These are phyloP conservation scores for Enhydra lutris DNA, from an alignment of 2,113 vertebrate genomes.

Conservation along the genomic window DNA sequence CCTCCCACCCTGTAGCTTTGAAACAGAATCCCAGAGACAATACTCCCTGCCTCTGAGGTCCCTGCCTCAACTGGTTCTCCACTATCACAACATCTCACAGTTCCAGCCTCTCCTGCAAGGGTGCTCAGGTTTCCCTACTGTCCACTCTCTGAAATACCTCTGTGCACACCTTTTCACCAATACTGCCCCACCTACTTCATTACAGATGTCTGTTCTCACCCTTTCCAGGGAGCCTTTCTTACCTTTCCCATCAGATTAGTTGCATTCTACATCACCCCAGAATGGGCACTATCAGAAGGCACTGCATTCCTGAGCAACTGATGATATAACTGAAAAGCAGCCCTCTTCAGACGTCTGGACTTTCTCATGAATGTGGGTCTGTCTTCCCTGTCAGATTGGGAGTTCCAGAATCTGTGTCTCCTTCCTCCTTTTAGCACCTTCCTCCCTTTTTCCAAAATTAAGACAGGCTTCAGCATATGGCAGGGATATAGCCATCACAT, in stretches of 20 bases:
- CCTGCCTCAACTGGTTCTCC: background rate
- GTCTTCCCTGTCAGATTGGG: background rate
- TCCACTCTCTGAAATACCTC: background rate
- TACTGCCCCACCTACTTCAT: background rate
- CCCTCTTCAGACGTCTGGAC: background rate
- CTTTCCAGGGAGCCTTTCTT: background rate
- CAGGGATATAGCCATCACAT: background rate
- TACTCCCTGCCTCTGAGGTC: background rate
- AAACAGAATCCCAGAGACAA: background rate
- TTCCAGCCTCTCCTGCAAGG: background rate
- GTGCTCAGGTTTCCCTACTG: background rate
- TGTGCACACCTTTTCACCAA: background rate
- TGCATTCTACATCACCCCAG: background rate
- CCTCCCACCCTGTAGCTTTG: background rate
- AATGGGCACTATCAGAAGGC: background rate
- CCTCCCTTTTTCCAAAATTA: background rate
- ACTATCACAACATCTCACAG: background rate
- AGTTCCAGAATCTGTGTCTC: background rate
- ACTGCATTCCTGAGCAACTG: background rate
- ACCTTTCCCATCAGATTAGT: background rate
- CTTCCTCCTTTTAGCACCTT: background rate
- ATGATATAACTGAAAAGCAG: background rate
- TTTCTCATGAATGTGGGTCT: background rate
- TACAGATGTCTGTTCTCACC: background rate
- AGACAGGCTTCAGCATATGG: background rate